A percentile compares a stretch with the other conserved stretches of the same genome.
Conservation (phyloP, 2,797 vertebrate species). For the Halcyon badia region DNA sequence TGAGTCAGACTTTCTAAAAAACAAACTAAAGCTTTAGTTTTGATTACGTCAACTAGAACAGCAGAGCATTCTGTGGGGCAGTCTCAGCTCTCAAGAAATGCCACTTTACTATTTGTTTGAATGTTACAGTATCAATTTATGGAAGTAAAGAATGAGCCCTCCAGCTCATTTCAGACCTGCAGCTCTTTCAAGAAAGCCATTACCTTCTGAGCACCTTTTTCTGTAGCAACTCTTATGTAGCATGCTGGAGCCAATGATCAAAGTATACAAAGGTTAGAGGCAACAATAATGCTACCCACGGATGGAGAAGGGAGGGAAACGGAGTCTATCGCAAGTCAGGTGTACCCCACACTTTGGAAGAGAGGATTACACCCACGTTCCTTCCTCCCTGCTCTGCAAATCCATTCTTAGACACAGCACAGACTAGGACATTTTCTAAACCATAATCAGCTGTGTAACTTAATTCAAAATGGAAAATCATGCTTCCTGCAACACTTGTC, state of each 20-base stretch:
- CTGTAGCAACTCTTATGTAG: background rate
- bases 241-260: background rate
- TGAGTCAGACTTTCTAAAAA: background rate
- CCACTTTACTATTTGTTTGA: background rate
- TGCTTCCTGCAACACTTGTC: background rate
- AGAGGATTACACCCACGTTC: background rate
- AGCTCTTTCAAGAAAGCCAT: background rate
- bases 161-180: background rate
- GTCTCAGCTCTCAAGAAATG: background rate
- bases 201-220: background rate
- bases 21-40: background rate
- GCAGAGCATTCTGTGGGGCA: background rate
- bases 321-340: background rate
- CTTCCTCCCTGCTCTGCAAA: background rate
- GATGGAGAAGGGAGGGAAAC: background rate
- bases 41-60: background rate
- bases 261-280: background rate
- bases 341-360: background rate
- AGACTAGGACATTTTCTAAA: background rate
- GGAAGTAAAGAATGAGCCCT: background rate
- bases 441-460: background rate
- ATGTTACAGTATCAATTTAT: background rate
- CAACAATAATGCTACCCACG: background rate
- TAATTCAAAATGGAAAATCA: background rate
- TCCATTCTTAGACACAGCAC: background rate